A percentile compares a stretch with the other conserved stretches of the same genome.
Evolutionary conservation across 92 coral and sea anemone species (phyloP).

Genomic region (Actinernus sp.): DNA sequence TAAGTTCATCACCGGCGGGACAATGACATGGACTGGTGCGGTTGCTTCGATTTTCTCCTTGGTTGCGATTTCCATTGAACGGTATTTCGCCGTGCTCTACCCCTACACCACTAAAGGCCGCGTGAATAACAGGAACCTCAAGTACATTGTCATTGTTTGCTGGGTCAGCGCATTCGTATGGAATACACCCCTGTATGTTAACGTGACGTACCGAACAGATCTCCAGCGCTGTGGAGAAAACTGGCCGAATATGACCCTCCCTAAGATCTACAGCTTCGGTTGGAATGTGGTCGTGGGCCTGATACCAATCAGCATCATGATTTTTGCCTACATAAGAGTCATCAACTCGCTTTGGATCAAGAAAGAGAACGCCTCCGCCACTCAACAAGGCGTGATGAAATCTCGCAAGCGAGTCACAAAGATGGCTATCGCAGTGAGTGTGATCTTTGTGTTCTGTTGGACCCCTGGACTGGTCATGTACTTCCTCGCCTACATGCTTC

Average conservation of each 20-base stretch:
- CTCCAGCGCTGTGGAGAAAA: constrained; percentile 34
- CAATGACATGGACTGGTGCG: constrained; percentile 42
- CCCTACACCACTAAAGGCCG: constrained; percentile 29
- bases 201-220: constrained; percentile 29
- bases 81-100: constrained; percentile 29
- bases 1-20: constrained; percentile 59
- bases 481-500: constrained; percentile 51
- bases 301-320: constrained; percentile 36
- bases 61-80: too few relatives aligned
- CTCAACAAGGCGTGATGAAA: constrained; percentile 4
- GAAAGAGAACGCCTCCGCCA: not conserved
- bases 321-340: constrained; percentile 36
- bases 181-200: constrained; percentile 41
- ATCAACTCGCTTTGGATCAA: constrained; percentile 20
- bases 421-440: constrained; percentile 30
- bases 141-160: constrained; percentile 6
- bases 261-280: constrained; percentile 45
- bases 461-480: constrained; percentile 39
- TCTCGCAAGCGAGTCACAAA: constrained; percentile 16
- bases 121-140: constrained; percentile 24
- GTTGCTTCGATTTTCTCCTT: constrained; percentile 40
- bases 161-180: constrained; percentile 43
- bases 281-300: constrained; percentile 46
- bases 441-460: constrained; percentile 33
- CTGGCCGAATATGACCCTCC: constrained; percentile 40